These are phyloP conservation scores for Drosophila mayaguana DNA, from an alignment of 2,888 invertebrate species.

Conservation along the genomic window DNA sequence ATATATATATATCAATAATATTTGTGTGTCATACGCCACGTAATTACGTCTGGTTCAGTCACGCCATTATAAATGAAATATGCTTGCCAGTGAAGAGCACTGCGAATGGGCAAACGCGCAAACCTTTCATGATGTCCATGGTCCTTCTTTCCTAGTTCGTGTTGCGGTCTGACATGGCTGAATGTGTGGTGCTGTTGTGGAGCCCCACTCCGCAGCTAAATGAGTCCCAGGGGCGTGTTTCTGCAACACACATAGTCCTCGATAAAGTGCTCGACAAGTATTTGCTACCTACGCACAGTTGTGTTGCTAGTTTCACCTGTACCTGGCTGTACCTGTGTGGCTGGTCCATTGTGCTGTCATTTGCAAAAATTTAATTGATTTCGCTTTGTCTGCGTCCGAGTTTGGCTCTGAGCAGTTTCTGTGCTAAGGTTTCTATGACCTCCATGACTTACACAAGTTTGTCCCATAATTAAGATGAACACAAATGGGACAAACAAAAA, in stretches of 20 bases:
- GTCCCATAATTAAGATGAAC: slow-evolving; percentile 54
- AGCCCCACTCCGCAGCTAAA: slow-evolving; percentile 38
- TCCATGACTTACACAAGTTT: slow-evolving; percentile 29
- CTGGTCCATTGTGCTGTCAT: slow-evolving; percentile 44
- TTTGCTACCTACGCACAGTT: slow-evolving; percentile 11
- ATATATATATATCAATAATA: too few species aligned
- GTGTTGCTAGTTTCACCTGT: slow-evolving; percentile 14
- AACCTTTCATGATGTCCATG: slow-evolving; percentile 5
- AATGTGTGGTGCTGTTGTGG: slow-evolving; percentile 24
- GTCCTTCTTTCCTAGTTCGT: slow-evolving; percentile 1
- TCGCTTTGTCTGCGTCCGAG: slow-evolving; percentile 19
- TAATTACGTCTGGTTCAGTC: slow-evolving; percentile 6
- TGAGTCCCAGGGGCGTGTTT: slow-evolving; percentile 67
- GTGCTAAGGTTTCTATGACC: slow-evolving; percentile 17
- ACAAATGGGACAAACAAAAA: slow-evolving; percentile 31
- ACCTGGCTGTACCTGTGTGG: slow-evolving; percentile 30
- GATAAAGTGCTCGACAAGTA: slow-evolving; percentile 29
- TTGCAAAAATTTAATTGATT: slow-evolving; percentile 70
- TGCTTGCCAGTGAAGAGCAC: slow-evolving; percentile 4
- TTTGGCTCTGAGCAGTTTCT: neutral
- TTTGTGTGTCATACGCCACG: too few species aligned
- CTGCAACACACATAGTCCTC: slow-evolving; percentile 21
- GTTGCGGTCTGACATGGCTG: slow-evolving; percentile 2
- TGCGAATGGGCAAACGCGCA: slow-evolving; percentile 25
- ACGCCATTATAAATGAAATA: slow-evolving; percentile 34